Evolutionary conservation across 2,113 vertebrate species (phyloP).

Genomic region (Melanotaenia duboulayi): DNA sequence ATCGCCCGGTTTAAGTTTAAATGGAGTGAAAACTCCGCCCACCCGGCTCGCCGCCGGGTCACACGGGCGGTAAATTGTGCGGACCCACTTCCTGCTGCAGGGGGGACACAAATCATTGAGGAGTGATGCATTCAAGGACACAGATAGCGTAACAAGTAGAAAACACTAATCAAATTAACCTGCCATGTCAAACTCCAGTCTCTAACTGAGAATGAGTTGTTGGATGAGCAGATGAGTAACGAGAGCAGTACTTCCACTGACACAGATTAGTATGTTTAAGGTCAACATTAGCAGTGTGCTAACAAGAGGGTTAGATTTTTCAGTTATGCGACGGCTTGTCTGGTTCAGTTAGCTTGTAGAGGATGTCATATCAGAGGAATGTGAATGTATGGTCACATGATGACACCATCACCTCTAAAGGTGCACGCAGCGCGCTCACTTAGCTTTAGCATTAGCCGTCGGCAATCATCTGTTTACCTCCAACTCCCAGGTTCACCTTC

Average conservation of each 20-base stretch:
- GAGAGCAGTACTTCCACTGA: too few species aligned
- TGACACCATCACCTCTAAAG: neutral
- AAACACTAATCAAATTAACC: too few species aligned
- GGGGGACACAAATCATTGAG: neutral
- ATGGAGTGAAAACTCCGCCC: too few species aligned
- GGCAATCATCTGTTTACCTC: constrained; percentile 84
- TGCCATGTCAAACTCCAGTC: neutral
- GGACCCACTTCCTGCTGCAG: too few species aligned
- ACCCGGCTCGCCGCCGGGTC: too few species aligned
- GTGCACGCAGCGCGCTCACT: constrained; percentile 8
- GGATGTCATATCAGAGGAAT: constrained; percentile 57
- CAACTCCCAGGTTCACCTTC: constrained; percentile 96
- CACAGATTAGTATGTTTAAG: too few species aligned
- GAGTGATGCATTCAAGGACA: constrained; percentile 41
- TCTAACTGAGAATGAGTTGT: neutral
- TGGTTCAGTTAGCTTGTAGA: constrained; percentile 43
- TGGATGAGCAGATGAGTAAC: neutral
- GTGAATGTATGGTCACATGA: neutral
- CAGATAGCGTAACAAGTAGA: neutral
- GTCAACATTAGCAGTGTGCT: too few species aligned
- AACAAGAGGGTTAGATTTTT: neutral
- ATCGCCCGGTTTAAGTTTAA: too few species aligned
- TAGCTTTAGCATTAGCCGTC: constrained; percentile 46
- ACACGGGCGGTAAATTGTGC: too few species aligned
- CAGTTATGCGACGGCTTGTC: neutral